phyloP scores from a whole-genome alignment of 1,140 invertebrate genomes.

The Muscidifurax raptorellus region DNA sequence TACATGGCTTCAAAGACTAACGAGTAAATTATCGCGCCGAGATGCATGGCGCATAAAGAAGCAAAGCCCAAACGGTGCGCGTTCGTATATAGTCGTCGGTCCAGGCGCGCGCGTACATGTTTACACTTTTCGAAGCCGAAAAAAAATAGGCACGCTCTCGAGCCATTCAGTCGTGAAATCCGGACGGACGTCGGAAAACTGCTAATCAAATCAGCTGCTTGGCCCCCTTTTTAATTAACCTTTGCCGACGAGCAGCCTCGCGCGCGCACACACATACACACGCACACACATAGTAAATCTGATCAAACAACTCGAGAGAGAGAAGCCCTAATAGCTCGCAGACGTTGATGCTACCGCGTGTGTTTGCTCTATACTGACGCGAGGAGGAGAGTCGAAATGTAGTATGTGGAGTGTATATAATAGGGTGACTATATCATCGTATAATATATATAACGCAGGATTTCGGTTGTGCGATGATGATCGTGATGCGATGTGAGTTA shows the following conservation, averaged over 20 bases:
- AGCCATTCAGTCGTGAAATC: neutral
- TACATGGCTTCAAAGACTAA: neutral
- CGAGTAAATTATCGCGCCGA: slow-evolving; percentile 20
- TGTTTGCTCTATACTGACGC: slow-evolving; percentile 13
- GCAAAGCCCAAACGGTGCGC: neutral
- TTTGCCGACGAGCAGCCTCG: slow-evolving; percentile 37
- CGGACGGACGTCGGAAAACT: slow-evolving; percentile 18
- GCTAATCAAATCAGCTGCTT: slow-evolving; percentile 61
- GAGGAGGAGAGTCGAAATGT: neutral
- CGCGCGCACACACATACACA: neutral
- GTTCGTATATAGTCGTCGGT: no score
- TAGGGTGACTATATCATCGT: no score
- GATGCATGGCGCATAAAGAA: slow-evolving; percentile 32
- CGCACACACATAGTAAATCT: neutral
- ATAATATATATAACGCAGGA: neutral
- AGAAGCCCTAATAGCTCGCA: slow-evolving; percentile 17
- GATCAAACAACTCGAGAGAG: slow-evolving; percentile 16
- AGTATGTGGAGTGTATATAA: neutral
- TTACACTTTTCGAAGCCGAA: neutral
- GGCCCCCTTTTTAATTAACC: slow-evolving; percentile 63
- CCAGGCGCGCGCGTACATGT: neutral
- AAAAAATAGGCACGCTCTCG: neutral
- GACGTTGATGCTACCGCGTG: neutral
- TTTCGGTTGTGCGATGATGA: neutral
- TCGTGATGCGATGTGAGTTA: neutral